These are phyloP conservation scores for Nesogale talazaci DNA, from an alignment of 2,113 vertebrate species.

Conservation along the genomic window DNA sequence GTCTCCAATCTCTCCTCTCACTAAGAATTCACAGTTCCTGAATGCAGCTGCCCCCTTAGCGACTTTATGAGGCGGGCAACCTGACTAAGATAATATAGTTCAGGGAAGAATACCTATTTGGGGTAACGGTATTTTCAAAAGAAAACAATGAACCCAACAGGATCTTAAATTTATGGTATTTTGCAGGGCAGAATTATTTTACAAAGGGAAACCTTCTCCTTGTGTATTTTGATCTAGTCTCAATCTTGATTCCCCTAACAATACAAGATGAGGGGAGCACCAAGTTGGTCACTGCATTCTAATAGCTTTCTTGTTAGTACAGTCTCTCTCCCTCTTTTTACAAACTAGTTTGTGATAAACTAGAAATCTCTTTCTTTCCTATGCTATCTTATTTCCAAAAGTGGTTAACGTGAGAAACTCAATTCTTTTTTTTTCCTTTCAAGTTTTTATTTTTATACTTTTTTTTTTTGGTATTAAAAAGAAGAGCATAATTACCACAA, in stretches of 20 bases:
- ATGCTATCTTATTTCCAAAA: slow-evolving; percentile 16
- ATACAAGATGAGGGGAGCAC: neutral
- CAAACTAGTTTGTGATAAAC: neutral
- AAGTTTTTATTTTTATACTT: too few species aligned
- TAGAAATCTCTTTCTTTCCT: slow-evolving; percentile 38
- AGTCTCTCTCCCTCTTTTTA: neutral
- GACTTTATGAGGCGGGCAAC: neutral
- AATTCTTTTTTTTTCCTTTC: too few species aligned
- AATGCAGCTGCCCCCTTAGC: neutral
- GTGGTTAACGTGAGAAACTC: neutral
- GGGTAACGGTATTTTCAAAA: slow-evolving; percentile 22
- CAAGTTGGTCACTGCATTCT: slow-evolving; percentile 5
- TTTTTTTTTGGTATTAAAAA: too few species aligned
- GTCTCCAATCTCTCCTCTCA: neutral
- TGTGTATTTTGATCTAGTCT: neutral
- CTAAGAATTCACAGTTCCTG: neutral
- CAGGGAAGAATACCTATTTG: neutral
- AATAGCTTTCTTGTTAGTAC: neutral
- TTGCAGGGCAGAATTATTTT: neutral
- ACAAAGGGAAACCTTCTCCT: neutral
- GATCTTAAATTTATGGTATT: slow-evolving; percentile 28
- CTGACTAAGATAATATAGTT: neutral
- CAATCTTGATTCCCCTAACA: neutral
- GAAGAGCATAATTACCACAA: too few species aligned
- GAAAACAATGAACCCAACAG: slow-evolving; percentile 10